Evolutionary conservation across 2,113 vertebrate species (phyloP).

Genomic region (Petrocephalus microphthalmus): DNA sequence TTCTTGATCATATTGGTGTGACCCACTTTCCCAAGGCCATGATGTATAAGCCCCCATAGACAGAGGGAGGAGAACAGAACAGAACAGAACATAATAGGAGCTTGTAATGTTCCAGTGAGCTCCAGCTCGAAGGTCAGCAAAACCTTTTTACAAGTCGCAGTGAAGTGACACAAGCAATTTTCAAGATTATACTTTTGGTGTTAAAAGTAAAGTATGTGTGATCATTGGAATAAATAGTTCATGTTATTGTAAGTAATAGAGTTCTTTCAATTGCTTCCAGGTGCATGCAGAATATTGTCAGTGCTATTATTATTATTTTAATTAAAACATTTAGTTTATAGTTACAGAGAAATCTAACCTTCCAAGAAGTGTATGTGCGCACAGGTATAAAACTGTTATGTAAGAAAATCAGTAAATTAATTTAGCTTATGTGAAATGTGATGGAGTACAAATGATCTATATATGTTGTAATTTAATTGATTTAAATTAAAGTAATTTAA

Average conservation of each 20-base stretch:
- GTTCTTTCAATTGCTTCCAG: constrained; percentile 17
- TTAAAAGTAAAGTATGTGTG: constrained; percentile 10
- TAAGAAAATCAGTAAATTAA: not conserved
- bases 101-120: constrained; percentile 14
- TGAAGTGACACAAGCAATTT: constrained; percentile 23
- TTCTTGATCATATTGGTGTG: constrained; percentile 16
- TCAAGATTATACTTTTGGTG: constrained; percentile 4
- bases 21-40: constrained; percentile 10
- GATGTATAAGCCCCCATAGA: not conserved
- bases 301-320: not conserved
- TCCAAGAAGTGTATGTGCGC: not conserved
- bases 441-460: not conserved
- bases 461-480: no score
- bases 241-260: constrained; percentile 17
- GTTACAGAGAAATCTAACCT: not conserved
- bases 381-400: not conserved
- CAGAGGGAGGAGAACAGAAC: not conserved
- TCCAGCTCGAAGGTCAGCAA: constrained; percentile 8
- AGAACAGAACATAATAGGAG: not conserved
- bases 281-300: not conserved
- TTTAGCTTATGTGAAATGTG: not conserved
- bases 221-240: constrained; percentile 14
- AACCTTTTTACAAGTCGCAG: constrained; percentile 13
- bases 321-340: not conserved
- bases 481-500: no score